A percentile compares a stretch with the other conserved stretches of the same genome.
phyloP scores from a whole-genome alignment of 2,888 invertebrate species.

The Cantharis lateralis region DNA sequence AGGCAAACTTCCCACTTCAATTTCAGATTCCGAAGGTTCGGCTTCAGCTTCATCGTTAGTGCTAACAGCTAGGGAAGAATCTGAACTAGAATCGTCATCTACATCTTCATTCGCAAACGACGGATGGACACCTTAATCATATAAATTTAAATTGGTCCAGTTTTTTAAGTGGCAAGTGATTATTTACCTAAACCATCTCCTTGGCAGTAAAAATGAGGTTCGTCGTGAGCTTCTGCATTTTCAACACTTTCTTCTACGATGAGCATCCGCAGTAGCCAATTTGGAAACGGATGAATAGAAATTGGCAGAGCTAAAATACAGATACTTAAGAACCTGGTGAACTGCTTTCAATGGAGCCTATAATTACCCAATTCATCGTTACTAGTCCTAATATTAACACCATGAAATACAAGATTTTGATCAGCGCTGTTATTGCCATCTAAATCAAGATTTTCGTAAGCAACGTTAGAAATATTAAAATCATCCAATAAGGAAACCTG shows the following conservation, averaged over 20 bases:
- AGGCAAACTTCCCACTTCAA: conserved; percentile 16
- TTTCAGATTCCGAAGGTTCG: conserved; percentile 16
- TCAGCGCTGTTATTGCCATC: background rate
- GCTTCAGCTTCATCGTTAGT: conserved; percentile 15
- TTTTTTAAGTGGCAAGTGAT: background rate
- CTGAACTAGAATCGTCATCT: conserved; percentile 43
- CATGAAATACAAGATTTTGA: background rate
- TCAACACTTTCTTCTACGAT: conserved; percentile 36
- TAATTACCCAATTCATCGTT: background rate
- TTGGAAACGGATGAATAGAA: conserved; percentile 47
- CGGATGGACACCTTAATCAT: conserved; percentile 50
- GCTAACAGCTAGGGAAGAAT: conserved; percentile 35
- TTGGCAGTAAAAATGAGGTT: conserved; percentile 54
- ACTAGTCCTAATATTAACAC: background rate
- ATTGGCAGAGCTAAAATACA: conserved; percentile 21
- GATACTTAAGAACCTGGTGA: background rate
- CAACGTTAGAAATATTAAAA: conserved; percentile 40
- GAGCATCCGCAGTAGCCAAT: conserved; percentile 52
- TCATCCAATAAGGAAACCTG: conserved; percentile 50
- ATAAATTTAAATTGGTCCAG: background rate
- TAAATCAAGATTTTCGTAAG: conserved; percentile 1
- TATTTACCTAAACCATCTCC: conserved; percentile 54
- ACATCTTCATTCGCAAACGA: conserved; percentile 48
- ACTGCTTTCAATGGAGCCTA: background rate
- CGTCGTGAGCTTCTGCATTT: conserved; percentile 41